These are phyloP conservation scores for Drosophila lacteicornis DNA, from an alignment of 1,140 invertebrate species.

Conservation along the genomic window DNA sequence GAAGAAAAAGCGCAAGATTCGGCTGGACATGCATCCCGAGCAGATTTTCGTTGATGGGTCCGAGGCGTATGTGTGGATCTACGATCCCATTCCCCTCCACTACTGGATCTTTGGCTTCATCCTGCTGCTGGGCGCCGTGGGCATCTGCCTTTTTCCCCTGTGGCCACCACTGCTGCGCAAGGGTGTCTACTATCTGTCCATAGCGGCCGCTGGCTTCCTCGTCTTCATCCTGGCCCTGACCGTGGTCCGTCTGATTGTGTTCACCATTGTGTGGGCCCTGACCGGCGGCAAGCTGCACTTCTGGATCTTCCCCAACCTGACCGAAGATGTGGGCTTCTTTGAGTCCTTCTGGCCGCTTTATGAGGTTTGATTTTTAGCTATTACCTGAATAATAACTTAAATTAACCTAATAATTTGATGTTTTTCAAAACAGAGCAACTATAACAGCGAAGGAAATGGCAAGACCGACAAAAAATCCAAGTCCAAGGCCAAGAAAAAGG, in stretches of 20 bases:
- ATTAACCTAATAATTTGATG: not conserved
- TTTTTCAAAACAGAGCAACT: slow-evolving; percentile 64
- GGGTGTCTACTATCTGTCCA: slow-evolving; percentile 98
- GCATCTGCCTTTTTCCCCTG: slow-evolving; percentile 98
- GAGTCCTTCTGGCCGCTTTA: slow-evolving; percentile 99
- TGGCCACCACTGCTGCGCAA: slow-evolving; percentile 97
- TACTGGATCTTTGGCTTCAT: slow-evolving; percentile 98
- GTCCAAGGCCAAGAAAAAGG: slow-evolving; percentile 88
- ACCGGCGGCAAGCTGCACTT: slow-evolving; percentile 97
- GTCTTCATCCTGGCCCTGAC: slow-evolving; percentile 96
- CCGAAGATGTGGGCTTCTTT: slow-evolving; percentile 99
- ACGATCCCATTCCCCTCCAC: slow-evolving; percentile 98
- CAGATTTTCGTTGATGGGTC: slow-evolving; percentile 96
- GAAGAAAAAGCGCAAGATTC: slow-evolving; percentile 89
- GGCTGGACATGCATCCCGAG: slow-evolving; percentile 98
- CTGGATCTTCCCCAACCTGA: slow-evolving; percentile 98
- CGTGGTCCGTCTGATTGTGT: slow-evolving; percentile 95
- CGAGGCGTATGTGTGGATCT: slow-evolving; percentile 99
- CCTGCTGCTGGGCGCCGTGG: slow-evolving; percentile 96
- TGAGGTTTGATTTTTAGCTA: slow-evolving; percentile 87
- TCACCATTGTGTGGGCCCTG: slow-evolving; percentile 95
- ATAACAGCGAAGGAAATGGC: slow-evolving; percentile 46
- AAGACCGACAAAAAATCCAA: slow-evolving; percentile 87
- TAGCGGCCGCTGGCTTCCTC: slow-evolving; percentile 96
- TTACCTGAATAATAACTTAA: not conserved